Base-by-base conservation (phyloP, 2,797 vertebrate genomes). In the Adrianichthys oophorus region DNA sequence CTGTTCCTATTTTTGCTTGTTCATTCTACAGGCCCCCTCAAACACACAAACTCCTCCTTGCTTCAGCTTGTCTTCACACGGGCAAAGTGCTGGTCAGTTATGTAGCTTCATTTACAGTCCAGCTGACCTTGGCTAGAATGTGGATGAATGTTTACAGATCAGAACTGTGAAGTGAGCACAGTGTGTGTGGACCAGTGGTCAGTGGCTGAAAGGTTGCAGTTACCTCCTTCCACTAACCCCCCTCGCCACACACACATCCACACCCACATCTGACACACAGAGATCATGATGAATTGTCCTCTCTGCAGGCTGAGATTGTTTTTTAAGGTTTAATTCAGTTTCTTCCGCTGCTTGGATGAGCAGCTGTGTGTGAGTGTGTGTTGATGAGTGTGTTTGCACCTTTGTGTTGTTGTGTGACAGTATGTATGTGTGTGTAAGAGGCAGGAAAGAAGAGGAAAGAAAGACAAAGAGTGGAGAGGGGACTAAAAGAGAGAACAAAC, bases 311-410 rank as follows among this genome's bases (percentile, higher is more conserved):
- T 92, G 92, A 98, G 95, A 98, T 98, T 98, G 96, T 98, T 98
- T 97, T 97, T 96, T 97, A 97, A 97, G 95, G 94, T 97, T 98
- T 98, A 98, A 98, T 98, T 97, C 95, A 95, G 95, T 97, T 98
- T 97, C 94, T 98, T 98, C 96, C 96, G 97, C 95, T 97, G 95
- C 96, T 97, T 96, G 94, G 94, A 95, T 96, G 97, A 96, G 94
- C 96, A 97, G 93, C 91, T 94, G 90, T 92, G 88, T 90, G 56
- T 56, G 44, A 59, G 46, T 59, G 67, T 72, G 73, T 59, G 41
- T 41, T 68, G 64, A 76, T 72, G 69, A 67, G 81, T 80, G 83
- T 80, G 60, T 74, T 80, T 82, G 79, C 68, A 76, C 76, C 72
- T 72, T 37, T 74, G 62, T 78, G 76, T 75, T 80, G 72, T 78